Conservation (phyloP, 2,113 vertebrate genomes). For the Acrocephalus kingi region DNA sequence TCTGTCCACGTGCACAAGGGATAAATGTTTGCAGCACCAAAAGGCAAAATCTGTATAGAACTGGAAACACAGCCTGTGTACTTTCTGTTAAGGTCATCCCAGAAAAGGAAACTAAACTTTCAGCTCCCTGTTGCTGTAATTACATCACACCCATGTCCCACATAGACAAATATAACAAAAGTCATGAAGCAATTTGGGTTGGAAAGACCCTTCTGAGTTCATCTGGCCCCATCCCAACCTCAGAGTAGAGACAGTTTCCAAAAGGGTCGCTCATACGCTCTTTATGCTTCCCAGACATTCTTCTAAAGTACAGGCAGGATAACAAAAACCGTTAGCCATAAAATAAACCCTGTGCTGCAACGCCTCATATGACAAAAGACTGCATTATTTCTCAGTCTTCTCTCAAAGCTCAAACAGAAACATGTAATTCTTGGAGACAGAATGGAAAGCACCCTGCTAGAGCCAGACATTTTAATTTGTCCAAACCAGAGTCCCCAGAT, state of each 20-base stretch:
- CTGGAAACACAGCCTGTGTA: fast-evolving
- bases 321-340: neutral
- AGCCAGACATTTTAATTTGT: neutral
- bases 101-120: neutral
- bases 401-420: neutral
- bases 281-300: neutral
- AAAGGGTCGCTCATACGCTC: fast-evolving
- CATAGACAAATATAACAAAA: fast-evolving
- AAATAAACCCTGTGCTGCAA: neutral
- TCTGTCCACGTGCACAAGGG: neutral
- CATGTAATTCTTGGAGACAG: neutral
- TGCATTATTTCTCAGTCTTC: neutral
- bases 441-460: neutral
- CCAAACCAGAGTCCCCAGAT: neutral
- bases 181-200: neutral
- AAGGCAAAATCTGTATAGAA: neutral
- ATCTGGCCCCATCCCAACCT: neutral
- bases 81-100: neutral
- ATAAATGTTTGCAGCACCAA: neutral
- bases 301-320: neutral
- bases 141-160: neutral
- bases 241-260: neutral
- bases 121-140: neutral
- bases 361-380: neutral
- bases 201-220: neutral